Evolutionary conservation across 2,113 vertebrate genomes (phyloP).

Genomic region (Vimba vimba): DNA sequence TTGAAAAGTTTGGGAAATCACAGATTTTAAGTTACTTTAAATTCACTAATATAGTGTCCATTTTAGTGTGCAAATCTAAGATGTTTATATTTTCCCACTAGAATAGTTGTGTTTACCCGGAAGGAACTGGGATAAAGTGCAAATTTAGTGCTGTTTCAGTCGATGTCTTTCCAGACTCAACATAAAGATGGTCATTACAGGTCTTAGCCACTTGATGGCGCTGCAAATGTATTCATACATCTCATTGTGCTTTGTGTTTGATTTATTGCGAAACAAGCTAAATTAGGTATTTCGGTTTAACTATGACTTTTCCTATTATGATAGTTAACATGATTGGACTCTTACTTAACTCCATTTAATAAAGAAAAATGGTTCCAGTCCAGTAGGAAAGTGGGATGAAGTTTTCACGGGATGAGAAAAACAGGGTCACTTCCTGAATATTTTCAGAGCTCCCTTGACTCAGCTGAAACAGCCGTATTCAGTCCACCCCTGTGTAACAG

Average conservation of each 20-base stretch:
- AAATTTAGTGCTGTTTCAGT: neutral
- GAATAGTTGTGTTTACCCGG: neutral
- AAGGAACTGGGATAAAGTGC: neutral
- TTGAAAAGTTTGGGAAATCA: neutral
- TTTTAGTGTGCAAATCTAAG: neutral
- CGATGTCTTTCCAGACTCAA: neutral
- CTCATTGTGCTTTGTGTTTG: neutral
- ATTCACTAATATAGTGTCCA: neutral
- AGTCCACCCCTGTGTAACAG: slow-evolving; percentile 22
- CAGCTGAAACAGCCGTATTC: slow-evolving; percentile 47
- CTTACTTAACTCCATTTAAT: neutral
- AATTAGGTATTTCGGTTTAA: neutral
- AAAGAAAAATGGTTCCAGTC: neutral
- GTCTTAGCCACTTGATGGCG: slow-evolving; percentile 43
- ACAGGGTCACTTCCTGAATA: slow-evolving; percentile 42
- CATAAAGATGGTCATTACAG: slow-evolving; percentile 16
- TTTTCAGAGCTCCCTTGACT: slow-evolving; percentile 44
- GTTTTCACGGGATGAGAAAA: slow-evolving; percentile 27
- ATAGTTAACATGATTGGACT: neutral
- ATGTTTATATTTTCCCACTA: neutral
- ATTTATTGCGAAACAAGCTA: neutral
- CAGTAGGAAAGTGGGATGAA: neutral
- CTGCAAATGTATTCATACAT: slow-evolving; percentile 3
- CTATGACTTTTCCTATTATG: neutral
- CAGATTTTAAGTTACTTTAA: neutral